Evolutionary conservation across 2,113 vertebrate genomes (phyloP), one percentile per base, ranked within the genome.

Genomic region (Illadopsis cleaveri): DNA sequence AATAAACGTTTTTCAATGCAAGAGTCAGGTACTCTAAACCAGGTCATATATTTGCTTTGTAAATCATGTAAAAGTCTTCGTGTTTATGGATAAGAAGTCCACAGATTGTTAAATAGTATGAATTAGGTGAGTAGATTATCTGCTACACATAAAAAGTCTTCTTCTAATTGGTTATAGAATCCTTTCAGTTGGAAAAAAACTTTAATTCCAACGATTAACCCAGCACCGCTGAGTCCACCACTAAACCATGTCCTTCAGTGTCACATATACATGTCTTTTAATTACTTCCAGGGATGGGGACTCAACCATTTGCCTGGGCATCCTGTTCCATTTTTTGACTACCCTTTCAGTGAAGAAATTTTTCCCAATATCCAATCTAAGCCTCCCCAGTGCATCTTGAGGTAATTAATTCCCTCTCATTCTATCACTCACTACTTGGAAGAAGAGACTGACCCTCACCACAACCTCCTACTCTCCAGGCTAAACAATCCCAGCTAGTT

Each of bases 1-100:
- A 35, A 90, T 97, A 97, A 97, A 97, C 86, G 97, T 84, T 96
- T 95, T 95, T 70, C 58, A 48, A 68, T 57, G 56, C 56, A 92
- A 57, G 62, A 54, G 73, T 51, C 87, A 93, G 84, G 53, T 83
- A 80, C 82, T 93, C 68, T 93, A 83, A 72, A 94, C 17, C 57
- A 69, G 58, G 25, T 70, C 35, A 15, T 96, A 28, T 69, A 48
- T 94, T 95, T 94, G 66, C 89, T 77, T 42, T 95, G 54, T 90
- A 98, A 96, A 88, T 97, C 82, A 82, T 45, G 24, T 79, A 69
- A 80, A 94, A 82, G 31, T 62, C 60, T 82, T 16, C 38, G 5
- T 92, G 87, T 96, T 97, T 97, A 97, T 88, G 92, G 71, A 54
- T 83, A 79, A 71, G 89, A 85, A 79, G n/a, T 94, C 86, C 61